A percentile compares a stretch with the other conserved stretches of the same genome.
Conservation (phyloP, 2,113 vertebrate species). For the Leptodactylus fuscus region DNA sequence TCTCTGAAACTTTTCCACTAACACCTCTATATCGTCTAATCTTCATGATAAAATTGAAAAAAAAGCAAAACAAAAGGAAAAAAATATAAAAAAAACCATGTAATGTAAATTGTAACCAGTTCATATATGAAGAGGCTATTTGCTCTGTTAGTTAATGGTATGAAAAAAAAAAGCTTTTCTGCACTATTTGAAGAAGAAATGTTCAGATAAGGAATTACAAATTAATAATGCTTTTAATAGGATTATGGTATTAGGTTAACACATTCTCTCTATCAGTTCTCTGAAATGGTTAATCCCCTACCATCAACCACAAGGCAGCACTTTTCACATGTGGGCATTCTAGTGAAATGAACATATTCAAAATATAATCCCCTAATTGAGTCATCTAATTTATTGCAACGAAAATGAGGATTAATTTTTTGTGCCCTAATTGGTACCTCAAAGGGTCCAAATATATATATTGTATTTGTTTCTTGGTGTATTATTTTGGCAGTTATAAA, state of each 20-base stretch:
- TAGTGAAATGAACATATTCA: slow-evolving; percentile 47
- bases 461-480: slow-evolving; percentile 27
- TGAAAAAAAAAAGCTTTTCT: slow-evolving; percentile 36
- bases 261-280: slow-evolving; percentile 43
- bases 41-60: slow-evolving; percentile 67
- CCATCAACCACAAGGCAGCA: slow-evolving; percentile 40
- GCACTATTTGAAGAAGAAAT: slow-evolving; percentile 47
- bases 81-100: background rate
- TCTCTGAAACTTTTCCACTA: slow-evolving; percentile 66
- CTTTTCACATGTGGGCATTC: slow-evolving; percentile 50
- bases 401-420: slow-evolving; percentile 26
- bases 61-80: slow-evolving; percentile 63
- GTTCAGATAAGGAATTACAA: slow-evolving; percentile 49
- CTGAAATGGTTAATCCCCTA: slow-evolving; percentile 40
- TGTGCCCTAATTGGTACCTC: slow-evolving; percentile 18
- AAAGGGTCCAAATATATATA: slow-evolving; percentile 31
- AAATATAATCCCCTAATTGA: slow-evolving; percentile 49
- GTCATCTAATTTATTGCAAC: slow-evolving; percentile 46
- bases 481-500: slow-evolving; percentile 7
- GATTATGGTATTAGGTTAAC: slow-evolving; percentile 56
- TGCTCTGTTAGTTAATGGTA: slow-evolving; percentile 6
- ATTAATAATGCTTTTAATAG: slow-evolving; percentile 52
- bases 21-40: slow-evolving; percentile 71
- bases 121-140: background rate
- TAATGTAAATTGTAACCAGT: slow-evolving; percentile 28